phyloP scores from a whole-genome alignment of 1,140 invertebrate species.

The Hycleus cichorii region DNA sequence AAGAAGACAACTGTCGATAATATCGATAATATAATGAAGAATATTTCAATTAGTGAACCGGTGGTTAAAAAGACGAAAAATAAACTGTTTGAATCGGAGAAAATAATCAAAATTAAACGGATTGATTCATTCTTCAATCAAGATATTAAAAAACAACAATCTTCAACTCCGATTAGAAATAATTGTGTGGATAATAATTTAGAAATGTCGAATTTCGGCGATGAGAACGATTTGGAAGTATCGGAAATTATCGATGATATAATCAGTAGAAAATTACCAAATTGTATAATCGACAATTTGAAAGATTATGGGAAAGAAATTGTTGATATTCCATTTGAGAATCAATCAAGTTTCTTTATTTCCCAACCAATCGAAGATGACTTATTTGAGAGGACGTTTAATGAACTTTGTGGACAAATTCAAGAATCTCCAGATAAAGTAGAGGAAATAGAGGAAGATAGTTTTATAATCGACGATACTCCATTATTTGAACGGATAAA shows the following conservation, averaged over 20 bases:
- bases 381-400: slow-evolving; percentile 34
- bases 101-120: background rate
- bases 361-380: slow-evolving; percentile 22
- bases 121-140: slow-evolving; percentile 24
- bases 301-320: slow-evolving; percentile 3
- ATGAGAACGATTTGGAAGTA: slow-evolving; percentile 47
- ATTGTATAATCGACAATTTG: slow-evolving; percentile 9
- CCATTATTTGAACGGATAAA: too few species aligned
- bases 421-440: background rate
- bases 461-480: background rate
- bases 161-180: slow-evolving; percentile 23
- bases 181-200: slow-evolving; percentile 27
- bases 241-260: slow-evolving; percentile 55
- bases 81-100: slow-evolving; percentile 5
- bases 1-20: slow-evolving; percentile 32
- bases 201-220: slow-evolving; percentile 36
- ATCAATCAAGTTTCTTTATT: slow-evolving; percentile 28
- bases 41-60: slow-evolving; percentile 25
- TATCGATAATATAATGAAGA: slow-evolving; percentile 21
- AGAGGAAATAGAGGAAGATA: slow-evolving; percentile 6
- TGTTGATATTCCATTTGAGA: background rate
- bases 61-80: slow-evolving; percentile 6
- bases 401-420: slow-evolving; percentile 33
- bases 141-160: slow-evolving; percentile 7
- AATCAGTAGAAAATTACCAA: slow-evolving; percentile 36